Conservation (phyloP, 2,113 vertebrate genomes). For the Oryzias celebensis region DNA sequence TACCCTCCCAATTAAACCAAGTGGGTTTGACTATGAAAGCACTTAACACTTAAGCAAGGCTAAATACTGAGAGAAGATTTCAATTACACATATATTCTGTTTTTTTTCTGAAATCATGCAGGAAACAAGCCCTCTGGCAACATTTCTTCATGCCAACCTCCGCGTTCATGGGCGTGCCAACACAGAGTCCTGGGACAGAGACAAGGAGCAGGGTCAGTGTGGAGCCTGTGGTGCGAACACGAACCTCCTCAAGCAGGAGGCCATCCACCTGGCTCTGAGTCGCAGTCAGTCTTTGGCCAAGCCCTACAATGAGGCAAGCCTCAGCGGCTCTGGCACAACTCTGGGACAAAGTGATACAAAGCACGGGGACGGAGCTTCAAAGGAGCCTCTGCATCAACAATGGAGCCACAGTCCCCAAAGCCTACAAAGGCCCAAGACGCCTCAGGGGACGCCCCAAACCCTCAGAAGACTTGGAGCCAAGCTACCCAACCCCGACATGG, state of each 20-base stretch:
- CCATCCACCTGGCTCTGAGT: slow-evolving; percentile 88
- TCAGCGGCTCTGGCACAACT: slow-evolving; percentile 27
- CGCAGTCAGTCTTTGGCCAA: slow-evolving; percentile 64
- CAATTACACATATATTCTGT: not conserved
- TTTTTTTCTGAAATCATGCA: slow-evolving; percentile 17
- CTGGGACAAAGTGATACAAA: slow-evolving; percentile 47
- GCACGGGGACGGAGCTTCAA: slow-evolving; percentile 35
- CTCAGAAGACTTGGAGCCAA: slow-evolving; percentile 78
- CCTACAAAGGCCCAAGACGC: slow-evolving; percentile 67
- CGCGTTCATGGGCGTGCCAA: slow-evolving; percentile 81
- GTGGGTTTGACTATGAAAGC: too few relatives aligned
- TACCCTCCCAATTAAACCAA: too few relatives aligned
- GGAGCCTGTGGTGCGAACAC: slow-evolving; percentile 86
- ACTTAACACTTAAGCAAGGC: too few relatives aligned
- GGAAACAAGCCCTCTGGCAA: slow-evolving; percentile 57
- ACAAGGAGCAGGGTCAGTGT: slow-evolving; percentile 87
- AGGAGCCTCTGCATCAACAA: slow-evolving; percentile 38
- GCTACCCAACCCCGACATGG: slow-evolving; percentile 81
- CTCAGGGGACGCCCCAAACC: slow-evolving; percentile 73
- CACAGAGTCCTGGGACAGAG: slow-evolving; percentile 85
- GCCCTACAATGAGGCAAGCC: slow-evolving; percentile 38
- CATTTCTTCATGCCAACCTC: slow-evolving; percentile 87
- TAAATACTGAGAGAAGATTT: too few relatives aligned
- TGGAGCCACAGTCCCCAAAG: slow-evolving; percentile 54
- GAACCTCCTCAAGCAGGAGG: slow-evolving; percentile 93